Percentiles rank a stretch among this genome's conserved stretches.
Conservation (phyloP, 2,113 vertebrate species). For the Cynopterus brachyotis region DNA sequence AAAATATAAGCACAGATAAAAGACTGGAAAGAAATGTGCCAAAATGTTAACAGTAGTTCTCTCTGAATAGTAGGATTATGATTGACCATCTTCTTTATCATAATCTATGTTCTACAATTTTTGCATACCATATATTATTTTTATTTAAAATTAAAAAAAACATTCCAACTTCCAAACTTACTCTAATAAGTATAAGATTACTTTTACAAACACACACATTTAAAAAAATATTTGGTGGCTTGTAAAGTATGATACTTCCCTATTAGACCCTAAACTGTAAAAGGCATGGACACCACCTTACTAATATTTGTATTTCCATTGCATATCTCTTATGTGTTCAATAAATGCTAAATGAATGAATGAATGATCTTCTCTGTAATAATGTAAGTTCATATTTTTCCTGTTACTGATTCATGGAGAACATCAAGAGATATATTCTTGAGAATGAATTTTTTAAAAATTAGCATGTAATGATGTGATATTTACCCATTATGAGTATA, state of each 20-base stretch:
- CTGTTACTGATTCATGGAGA: background rate
- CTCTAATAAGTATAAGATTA: background rate
- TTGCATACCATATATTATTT: background rate
- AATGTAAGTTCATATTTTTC: background rate
- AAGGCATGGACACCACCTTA: background rate
- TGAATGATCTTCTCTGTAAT: background rate
- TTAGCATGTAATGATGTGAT: background rate
- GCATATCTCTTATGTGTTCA: background rate
- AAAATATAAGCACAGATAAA: slow-evolving; percentile 37
- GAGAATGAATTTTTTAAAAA: background rate
- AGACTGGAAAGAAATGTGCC: slow-evolving; percentile 32
- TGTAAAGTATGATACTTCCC: background rate
- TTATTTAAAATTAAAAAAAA: background rate
- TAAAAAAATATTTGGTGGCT: background rate
- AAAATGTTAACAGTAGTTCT: slow-evolving; percentile 35
- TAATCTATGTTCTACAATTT: background rate
- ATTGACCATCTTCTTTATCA: slow-evolving; percentile 16
- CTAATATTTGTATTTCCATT: background rate
- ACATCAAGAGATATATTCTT: background rate
- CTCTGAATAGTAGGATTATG: slow-evolving; percentile 19
- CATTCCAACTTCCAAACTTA: background rate
- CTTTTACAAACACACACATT: slow-evolving; percentile 27
- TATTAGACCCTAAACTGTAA: background rate
- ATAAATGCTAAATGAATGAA: slow-evolving; percentile 13
- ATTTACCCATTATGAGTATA: background rate